Base-by-base conservation (phyloP, 2,797 vertebrate genomes). In the Heliangelus exortis region DNA sequence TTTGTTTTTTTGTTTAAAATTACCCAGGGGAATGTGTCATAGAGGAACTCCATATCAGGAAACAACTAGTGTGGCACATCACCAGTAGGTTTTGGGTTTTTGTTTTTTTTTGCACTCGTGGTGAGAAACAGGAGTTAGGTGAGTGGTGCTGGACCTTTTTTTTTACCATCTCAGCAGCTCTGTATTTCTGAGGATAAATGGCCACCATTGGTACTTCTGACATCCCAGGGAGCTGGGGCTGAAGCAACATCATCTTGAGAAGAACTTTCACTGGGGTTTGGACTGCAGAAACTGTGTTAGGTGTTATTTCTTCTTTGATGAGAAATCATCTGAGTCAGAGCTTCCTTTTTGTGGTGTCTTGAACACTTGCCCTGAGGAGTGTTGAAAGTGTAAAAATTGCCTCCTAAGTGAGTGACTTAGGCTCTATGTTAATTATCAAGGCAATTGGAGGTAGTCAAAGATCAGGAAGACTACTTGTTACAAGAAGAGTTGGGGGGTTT, bases 291-390 rank as follows among this genome's bases (percentile, higher is more conserved):
- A 57, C 58, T 89, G 45, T 90, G 58, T 89, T 87, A 68, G 71
- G 71, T 92, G 79, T 17, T 68, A n/a, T 54, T 83, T 68, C 69
- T 80, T 87, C 86, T 95, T 84, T 91, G 67, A 76, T 87, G 63
- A 8, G 23, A 39, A 31, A 81, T 65, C 63, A 59, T 82, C 65
- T 89, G 71, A 94, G 58, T 94, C 78, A 82, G 77, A 92, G 48
- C 77, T 93, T 93, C 84, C 71, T 79, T 93, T 90, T 74, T 66
- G 84, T 84, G 74, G 29, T 78, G 12, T 74, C 73, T 81, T 77
- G 81, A 92, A 83, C 33, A 34, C 75, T 89, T 85, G 67, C 22
- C 53, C 20, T 87, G 12, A 29, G 71, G 53, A 34, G 59, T 72
- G 26, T 93, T 51, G 71, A 26, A 54, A 71, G 34, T 63, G 25